Evolutionary conservation across 2,113 vertebrate genomes (phyloP).

Genomic region (Dasypus novemcinctus): DNA sequence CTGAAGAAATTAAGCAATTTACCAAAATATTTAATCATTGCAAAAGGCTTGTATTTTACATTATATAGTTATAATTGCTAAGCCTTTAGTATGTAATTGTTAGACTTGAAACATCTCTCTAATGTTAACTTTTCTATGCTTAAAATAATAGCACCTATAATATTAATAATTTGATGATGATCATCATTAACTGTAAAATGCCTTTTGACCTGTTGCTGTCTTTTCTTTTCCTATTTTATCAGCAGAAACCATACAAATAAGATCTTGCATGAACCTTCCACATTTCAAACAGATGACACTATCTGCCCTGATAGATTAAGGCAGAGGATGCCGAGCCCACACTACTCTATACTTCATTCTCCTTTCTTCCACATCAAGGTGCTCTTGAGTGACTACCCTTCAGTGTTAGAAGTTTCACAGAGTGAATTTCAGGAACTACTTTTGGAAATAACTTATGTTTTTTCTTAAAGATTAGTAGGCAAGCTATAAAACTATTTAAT

Average conservation of each 20-base stretch:
- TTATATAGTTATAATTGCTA: background rate
- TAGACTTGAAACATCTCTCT: background rate
- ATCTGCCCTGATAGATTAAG: background rate
- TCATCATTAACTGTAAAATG: background rate
- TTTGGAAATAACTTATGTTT: background rate
- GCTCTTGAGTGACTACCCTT: no score
- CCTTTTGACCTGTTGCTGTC: background rate
- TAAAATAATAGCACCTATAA: background rate
- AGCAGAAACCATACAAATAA: background rate
- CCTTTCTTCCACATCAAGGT: background rate
- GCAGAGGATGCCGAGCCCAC: background rate
- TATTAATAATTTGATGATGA: background rate
- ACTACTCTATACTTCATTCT: background rate
- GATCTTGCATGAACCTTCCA: background rate
- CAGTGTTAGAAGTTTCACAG: background rate
- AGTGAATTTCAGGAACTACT: background rate
- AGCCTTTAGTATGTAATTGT: background rate
- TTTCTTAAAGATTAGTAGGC: background rate
- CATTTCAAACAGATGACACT: background rate
- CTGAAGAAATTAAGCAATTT: constrained; percentile 5
- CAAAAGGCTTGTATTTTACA: background rate
- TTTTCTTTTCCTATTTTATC: background rate
- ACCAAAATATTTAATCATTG: background rate
- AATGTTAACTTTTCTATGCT: background rate
- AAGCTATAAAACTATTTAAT: background rate